Evolutionary conservation across 2,797 vertebrate species (phyloP).

Genomic region (Microtus agrestis): DNA sequence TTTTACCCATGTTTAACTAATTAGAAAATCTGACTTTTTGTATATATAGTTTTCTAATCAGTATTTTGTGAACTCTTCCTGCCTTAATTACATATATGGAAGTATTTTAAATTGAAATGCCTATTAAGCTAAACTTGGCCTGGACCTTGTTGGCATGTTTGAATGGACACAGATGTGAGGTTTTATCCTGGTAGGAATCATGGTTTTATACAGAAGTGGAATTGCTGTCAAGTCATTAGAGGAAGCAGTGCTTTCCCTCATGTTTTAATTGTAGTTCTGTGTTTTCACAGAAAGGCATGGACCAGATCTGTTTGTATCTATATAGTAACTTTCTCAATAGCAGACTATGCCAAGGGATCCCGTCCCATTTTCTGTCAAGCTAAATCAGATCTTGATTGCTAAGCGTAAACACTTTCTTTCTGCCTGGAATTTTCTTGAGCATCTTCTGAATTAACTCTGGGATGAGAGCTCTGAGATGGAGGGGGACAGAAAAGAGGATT

Average conservation of each 20-base stretch:
- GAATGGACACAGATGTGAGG: conserved; percentile 49
- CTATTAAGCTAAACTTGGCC: conserved; percentile 55
- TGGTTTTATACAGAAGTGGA: conserved; percentile 61
- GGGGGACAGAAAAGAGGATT: conserved; percentile 34
- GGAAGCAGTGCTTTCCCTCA: conserved; percentile 71
- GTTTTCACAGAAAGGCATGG: conserved; percentile 69
- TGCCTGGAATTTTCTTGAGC: conserved; percentile 66
- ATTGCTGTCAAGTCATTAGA: conserved; percentile 64
- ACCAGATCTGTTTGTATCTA: conserved; percentile 77
- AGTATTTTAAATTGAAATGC: conserved; percentile 52
- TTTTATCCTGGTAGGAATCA: conserved; percentile 47
- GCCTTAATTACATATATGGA: conserved; percentile 51
- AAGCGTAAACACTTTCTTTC: conserved; percentile 66
- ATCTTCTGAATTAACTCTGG: conserved; percentile 52
- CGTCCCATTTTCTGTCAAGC: conserved; percentile 73
- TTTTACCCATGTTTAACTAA: conserved; percentile 67
- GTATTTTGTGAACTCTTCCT: conserved; percentile 33
- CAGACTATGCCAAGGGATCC: conserved; percentile 70
- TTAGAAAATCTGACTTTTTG: conserved; percentile 39
- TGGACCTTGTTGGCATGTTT: neutral
- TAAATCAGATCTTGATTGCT: conserved; percentile 72
- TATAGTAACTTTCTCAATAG: conserved; percentile 66
- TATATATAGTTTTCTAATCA: conserved; percentile 37
- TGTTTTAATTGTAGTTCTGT: conserved; percentile 70
- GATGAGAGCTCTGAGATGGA: conserved; percentile 34